A percentile compares a stretch with the other conserved stretches of the same genome.
phyloP scores from a whole-genome alignment of 1,140 invertebrate genomes.

The Kradibia gibbosae region DNA sequence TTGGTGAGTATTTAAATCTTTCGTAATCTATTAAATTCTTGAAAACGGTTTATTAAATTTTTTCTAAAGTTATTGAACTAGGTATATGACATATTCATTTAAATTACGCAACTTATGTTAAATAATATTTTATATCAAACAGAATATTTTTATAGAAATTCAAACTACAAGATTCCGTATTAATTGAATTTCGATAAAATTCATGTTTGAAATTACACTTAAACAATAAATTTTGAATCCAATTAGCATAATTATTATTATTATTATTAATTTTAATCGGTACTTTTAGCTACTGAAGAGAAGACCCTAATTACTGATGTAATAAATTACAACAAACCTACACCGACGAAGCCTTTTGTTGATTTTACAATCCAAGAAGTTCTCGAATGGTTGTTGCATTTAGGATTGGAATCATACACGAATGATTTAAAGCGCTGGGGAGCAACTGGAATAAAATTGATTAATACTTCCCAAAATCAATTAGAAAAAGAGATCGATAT shows the following conservation, averaged over 20 bases:
- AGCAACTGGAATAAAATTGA: conserved; percentile 84
- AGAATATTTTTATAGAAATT: too few species aligned
- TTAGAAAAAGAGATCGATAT: conserved; percentile 92
- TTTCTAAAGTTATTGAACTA: too few species aligned
- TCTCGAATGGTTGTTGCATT: conserved; percentile 88
- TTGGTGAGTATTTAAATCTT: conserved; percentile 75
- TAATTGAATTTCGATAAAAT: too few species aligned
- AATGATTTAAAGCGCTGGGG: conserved; percentile 87
- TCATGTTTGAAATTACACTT: not conserved
- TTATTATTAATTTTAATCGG: conserved; percentile 44
- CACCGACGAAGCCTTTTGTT: conserved; percentile 76
- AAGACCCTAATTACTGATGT: conserved; percentile 75
- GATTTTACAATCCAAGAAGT: conserved; percentile 90
- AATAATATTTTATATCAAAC: too few species aligned
- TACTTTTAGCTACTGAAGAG: conserved; percentile 79
- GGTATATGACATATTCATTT: too few species aligned
- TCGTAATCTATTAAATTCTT: too few species aligned
- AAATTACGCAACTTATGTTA: too few species aligned
- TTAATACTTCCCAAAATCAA: conserved; percentile 84
- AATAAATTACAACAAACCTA: conserved; percentile 60
- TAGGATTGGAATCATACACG: conserved; percentile 90
- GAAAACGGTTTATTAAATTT: too few species aligned
- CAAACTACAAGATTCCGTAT: too few species aligned
- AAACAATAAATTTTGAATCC: too few species aligned
- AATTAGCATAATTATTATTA: not conserved